Evolutionary conservation across 2,797 vertebrate genomes (phyloP).

Genomic region (Sarcophilus harrisii): DNA sequence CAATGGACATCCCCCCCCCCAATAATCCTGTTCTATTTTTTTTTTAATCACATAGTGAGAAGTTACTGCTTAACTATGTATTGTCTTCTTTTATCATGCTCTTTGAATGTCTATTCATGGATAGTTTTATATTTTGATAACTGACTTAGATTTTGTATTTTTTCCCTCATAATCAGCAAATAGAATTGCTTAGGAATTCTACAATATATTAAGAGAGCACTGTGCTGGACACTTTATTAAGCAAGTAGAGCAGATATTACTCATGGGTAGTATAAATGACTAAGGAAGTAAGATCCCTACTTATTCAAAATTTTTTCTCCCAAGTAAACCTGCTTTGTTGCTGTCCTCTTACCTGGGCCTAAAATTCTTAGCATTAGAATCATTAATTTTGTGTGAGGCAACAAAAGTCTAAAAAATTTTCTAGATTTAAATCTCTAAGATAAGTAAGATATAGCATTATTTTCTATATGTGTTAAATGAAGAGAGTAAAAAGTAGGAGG

Average conservation of each 20-base stretch:
- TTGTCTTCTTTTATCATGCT: not conserved
- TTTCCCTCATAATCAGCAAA: not conserved
- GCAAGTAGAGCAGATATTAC: not conserved
- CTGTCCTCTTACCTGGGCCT: not conserved
- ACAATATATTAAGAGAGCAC: not conserved
- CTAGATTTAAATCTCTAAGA: not conserved
- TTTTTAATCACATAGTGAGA: not conserved
- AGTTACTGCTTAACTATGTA: not conserved
- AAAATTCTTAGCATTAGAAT: not conserved
- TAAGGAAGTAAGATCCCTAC: not conserved
- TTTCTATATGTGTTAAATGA: not conserved
- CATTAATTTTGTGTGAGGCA: not conserved
- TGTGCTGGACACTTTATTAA: not conserved
- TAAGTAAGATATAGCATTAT: not conserved
- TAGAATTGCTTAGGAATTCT: not conserved
- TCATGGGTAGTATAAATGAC: not conserved
- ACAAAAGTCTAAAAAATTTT: not conserved
- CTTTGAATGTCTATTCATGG: not conserved
- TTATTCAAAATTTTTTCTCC: not conserved
- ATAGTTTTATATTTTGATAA: not conserved
- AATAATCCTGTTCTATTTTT: not conserved
- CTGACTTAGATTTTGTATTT: not conserved
- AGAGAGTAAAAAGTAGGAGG: not conserved
- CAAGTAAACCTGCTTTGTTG: not conserved
- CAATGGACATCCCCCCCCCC: not conserved